phyloP scores from a whole-genome alignment of 2,888 invertebrate genomes.

The Lymantria monacha region DNA sequence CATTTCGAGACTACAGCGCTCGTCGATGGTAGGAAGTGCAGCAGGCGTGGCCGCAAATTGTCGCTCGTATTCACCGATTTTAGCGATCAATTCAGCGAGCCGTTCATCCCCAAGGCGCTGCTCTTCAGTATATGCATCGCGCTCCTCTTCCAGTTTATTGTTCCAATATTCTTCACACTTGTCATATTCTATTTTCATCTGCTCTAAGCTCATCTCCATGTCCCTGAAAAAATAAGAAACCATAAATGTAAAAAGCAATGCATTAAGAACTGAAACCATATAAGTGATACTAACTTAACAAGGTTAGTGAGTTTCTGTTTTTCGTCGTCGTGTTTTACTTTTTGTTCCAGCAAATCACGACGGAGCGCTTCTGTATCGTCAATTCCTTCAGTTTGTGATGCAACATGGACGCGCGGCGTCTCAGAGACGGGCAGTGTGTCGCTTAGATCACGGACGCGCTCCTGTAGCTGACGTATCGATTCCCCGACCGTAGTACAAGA shows the following conservation, averaged over 20 bases:
- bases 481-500: slow-evolving; percentile 11
- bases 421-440: slow-evolving; percentile 6
- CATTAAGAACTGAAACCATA: too few relatives aligned
- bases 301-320: slow-evolving; percentile 51
- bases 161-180: slow-evolving; percentile 95
- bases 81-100: slow-evolving; percentile 86
- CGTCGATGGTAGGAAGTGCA: slow-evolving; percentile 88
- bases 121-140: slow-evolving; percentile 88
- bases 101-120: slow-evolving; percentile 89
- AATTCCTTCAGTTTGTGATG: slow-evolving; percentile 17
- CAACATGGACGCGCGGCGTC: slow-evolving; percentile 4
- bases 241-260: too few relatives aligned
- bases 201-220: slow-evolving; percentile 87
- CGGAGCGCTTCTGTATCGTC: slow-evolving; percentile 5
- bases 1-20: slow-evolving; percentile 73
- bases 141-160: slow-evolving; percentile 89
- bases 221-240: slow-evolving; percentile 73
- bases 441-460: slow-evolving; percentile 24
- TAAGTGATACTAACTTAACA: slow-evolving; percentile 47
- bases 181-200: slow-evolving; percentile 89
- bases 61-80: slow-evolving; percentile 91
- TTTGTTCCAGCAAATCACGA: slow-evolving; percentile 7
- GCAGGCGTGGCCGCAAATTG: slow-evolving; percentile 77
- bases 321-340: slow-evolving; percentile 44
- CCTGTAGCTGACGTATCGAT: slow-evolving; percentile 5